phyloP scores from a whole-genome alignment of 2,113 vertebrate genomes.

The Phyllostomus hastatus region DNA sequence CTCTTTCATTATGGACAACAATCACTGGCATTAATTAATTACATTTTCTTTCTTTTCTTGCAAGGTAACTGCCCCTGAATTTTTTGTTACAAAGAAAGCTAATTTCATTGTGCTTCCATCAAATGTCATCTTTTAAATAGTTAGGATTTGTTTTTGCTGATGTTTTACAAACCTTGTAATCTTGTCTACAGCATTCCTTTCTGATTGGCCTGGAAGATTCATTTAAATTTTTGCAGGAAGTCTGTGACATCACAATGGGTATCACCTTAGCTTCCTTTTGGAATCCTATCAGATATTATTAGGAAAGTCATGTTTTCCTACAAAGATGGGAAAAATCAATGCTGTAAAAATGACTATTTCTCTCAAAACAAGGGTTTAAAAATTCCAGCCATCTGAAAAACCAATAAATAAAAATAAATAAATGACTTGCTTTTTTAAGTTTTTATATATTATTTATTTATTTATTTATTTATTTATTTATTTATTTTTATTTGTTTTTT shows the following conservation, averaged over 20 bases:
- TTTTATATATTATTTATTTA: too few species aligned
- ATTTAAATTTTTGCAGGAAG: background rate
- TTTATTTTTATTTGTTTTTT: background rate
- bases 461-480: too few species aligned
- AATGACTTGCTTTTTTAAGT: background rate
- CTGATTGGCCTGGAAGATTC: background rate
- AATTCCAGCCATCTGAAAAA: slow-evolving; percentile 12
- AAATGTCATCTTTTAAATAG: slow-evolving; percentile 39
- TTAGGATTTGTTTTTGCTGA: slow-evolving; percentile 23
- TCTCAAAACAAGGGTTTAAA: slow-evolving; percentile 21
- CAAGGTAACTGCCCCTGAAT: slow-evolving; percentile 36
- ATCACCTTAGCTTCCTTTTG: background rate
- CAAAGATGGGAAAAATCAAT: background rate
- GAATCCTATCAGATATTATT: background rate
- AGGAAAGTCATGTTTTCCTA: slow-evolving; percentile 28
- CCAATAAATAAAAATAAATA: slow-evolving; percentile 5
- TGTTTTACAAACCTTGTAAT: slow-evolving; percentile 30
- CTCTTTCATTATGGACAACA: background rate
- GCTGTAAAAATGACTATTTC: background rate
- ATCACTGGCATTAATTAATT: slow-evolving; percentile 26
- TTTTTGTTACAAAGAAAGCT: slow-evolving; percentile 34
- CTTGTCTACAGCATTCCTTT: background rate
- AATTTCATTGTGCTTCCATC: slow-evolving; percentile 45
- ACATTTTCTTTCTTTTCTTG: slow-evolving; percentile 35
- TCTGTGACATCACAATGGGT: background rate